A percentile compares a stretch with the other conserved stretches of the same genome.
Evolutionary conservation across 2,797 vertebrate species (phyloP).

Genomic region (Eospalax fontanierii): DNA sequence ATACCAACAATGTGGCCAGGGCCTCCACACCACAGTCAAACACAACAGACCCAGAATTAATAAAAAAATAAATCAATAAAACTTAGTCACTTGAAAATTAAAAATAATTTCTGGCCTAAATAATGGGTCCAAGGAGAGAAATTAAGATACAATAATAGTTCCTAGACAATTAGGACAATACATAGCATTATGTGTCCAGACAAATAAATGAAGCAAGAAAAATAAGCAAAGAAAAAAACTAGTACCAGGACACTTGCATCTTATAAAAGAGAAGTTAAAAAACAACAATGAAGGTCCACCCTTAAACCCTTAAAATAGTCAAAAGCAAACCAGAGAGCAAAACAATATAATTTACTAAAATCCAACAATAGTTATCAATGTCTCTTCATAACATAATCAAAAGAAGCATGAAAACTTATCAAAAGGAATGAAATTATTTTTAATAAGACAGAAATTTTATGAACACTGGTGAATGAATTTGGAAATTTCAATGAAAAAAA

Average conservation of each 20-base stretch:
- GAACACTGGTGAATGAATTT: neutral
- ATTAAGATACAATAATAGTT: neutral
- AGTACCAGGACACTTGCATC: neutral
- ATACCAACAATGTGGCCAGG: neutral
- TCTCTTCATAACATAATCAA: neutral
- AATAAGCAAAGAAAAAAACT: neutral
- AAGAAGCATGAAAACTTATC: neutral
- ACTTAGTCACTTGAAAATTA: neutral
- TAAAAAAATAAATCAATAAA: neutral
- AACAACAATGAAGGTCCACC: neutral
- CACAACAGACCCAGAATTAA: neutral
- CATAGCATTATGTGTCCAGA: neutral
- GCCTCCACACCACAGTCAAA: neutral
- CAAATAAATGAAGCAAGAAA: neutral
- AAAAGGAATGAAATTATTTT: neutral
- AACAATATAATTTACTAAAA: neutral
- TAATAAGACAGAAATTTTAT: neutral
- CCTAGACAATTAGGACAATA: neutral
- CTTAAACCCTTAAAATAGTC: neutral
- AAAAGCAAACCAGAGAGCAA: neutral
- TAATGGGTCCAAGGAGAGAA: neutral
- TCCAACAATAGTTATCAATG: neutral
- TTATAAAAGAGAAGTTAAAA: neutral
- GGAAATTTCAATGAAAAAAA: neutral
- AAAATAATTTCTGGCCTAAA: slow-evolving; percentile 49